Conservation (phyloP, 1,140 invertebrate genomes). For the Homarus americanus region DNA sequence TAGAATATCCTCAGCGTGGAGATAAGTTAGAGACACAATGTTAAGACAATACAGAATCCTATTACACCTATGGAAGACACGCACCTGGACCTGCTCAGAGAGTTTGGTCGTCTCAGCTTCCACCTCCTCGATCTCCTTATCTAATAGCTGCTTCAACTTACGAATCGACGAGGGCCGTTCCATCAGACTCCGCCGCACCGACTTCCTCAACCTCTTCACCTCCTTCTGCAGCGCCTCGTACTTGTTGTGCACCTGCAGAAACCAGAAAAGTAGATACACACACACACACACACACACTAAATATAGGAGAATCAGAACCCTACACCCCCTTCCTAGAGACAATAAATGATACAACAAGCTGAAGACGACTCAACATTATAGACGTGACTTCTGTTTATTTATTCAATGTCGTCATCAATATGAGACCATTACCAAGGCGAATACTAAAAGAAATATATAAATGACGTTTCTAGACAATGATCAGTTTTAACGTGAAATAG, state of each 20-base stretch:
- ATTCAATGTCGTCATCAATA: no score
- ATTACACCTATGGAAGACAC: conserved; percentile 20
- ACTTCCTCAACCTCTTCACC: conserved; percentile 65
- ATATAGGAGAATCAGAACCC: background rate
- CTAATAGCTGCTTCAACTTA: conserved; percentile 65
- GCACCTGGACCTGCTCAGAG: conserved; percentile 72
- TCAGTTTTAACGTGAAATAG: no score
- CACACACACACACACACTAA: background rate
- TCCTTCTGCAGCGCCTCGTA: conserved; percentile 74
- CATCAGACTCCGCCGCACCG: conserved; percentile 61
- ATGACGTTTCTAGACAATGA: no score
- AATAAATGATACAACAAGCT: background rate
- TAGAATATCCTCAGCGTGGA: no score
- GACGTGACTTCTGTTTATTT: no score
- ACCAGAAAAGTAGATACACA: background rate
- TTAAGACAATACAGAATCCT: no score
- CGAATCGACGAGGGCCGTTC: conserved; percentile 63
- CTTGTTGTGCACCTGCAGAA: conserved; percentile 70
- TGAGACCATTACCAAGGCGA: no score
- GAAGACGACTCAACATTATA: no score
- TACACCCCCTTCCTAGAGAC: background rate
- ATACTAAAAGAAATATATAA: no score
- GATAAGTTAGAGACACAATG: no score
- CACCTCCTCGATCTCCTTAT: conserved; percentile 70
- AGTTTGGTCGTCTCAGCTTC: conserved; percentile 70